Conservation (phyloP, 2,888 invertebrate species). For the Drosophila aldrichi region DNA sequence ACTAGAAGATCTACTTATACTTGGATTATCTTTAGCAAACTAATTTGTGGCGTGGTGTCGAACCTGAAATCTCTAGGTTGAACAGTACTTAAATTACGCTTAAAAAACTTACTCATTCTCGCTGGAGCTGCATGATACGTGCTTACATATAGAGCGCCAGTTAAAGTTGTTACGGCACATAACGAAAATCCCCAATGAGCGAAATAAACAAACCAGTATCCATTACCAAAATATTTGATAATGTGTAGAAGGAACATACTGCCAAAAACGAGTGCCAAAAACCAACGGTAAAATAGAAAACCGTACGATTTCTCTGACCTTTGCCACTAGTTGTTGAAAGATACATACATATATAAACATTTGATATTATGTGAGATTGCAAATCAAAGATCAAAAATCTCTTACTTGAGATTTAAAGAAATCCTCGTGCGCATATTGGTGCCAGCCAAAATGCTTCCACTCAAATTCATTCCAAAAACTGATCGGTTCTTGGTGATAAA, state of each 20-base stretch:
- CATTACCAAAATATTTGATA: not conserved
- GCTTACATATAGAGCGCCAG: conserved; percentile 36
- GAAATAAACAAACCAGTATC: conserved; percentile 48
- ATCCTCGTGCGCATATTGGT: conserved; percentile 33
- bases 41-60: too few species aligned
- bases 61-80: too few species aligned
- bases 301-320: conserved; percentile 7
- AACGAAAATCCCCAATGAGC: conserved; percentile 51
- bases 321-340: conserved; percentile 52
- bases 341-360: not conserved
- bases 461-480: conserved; percentile 36
- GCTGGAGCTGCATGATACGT: conserved; percentile 19
- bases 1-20: too few species aligned
- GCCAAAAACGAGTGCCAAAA: conserved; percentile 35
- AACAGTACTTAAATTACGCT: too few species aligned
- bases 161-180: conserved; percentile 26
- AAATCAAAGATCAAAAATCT: not conserved
- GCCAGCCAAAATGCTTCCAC: not conserved
- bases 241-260: conserved; percentile 1
- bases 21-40: too few species aligned
- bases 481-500: conserved; percentile 38
- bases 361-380: not conserved
- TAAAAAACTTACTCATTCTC: conserved; percentile 31
- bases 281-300: conserved; percentile 57
- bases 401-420: conserved; percentile 60